Base-by-base conservation (phyloP, 2,888 invertebrate genomes). In the Stenodera caucasica region DNA sequence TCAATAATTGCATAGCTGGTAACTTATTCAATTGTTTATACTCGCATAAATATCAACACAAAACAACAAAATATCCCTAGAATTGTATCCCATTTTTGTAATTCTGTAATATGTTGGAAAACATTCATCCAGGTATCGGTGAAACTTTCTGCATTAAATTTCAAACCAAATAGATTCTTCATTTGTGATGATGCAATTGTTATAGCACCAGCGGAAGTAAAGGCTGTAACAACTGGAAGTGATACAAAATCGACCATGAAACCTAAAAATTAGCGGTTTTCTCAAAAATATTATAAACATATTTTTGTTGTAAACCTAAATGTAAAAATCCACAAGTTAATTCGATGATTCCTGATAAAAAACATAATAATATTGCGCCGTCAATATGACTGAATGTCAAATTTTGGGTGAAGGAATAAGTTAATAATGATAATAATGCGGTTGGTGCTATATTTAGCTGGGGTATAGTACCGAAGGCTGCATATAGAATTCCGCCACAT, bases 401-500 rank as follows among this genome's bases (percentile, higher is more conserved):
- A 32, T 71, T 49, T 63, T 82, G 82, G 0, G 85, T 86, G 72
- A 88, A 88, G 0, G 87, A 85, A 70, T 84, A 85, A 0, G 90
- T 91, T 64, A 92, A 83, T 0, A 92, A 83, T 0, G 91, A 90
- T 74, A 92, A 83, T 33, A 92, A 83, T 15, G 93, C 91, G 0
- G 92, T 91, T 1, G 92, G 92, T 14, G 89, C 84, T 32, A 85
- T 82, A 78, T 86, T 88, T 65, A 89, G 83, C 77, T 88, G 88
- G 4, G 86, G 84, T 61, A 85, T 84, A 3, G 90, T 90, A 0
- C 92, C 92, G 77, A 92, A 85, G n/a, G 91, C 64, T 15, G 87
- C 86, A 81, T 93, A 93, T 14, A 92, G 84, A 71, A 92, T 87
- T 61, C 90, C 89, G 5, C 92, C 92, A 72, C 87, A 85, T 70